Conservation (phyloP, 2,888 invertebrate genomes). For the Sinohyriopsis cumingii region DNA sequence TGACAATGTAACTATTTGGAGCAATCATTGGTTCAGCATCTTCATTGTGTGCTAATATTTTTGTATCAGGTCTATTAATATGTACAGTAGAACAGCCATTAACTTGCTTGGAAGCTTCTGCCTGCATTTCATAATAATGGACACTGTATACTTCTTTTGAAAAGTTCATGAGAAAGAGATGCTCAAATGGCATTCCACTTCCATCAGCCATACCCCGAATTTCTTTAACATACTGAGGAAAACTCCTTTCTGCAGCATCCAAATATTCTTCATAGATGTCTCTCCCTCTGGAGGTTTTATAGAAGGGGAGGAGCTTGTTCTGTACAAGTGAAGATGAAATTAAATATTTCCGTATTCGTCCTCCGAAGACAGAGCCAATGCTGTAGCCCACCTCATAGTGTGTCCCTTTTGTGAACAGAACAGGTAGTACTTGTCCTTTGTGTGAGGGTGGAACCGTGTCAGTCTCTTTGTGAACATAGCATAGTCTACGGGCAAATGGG, state of each 20-base stretch:
- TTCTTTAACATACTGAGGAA: slow-evolving; percentile 45
- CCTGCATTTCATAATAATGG: slow-evolving; percentile 3
- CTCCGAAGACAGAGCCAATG: slow-evolving; percentile 36
- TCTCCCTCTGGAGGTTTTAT: slow-evolving; percentile 23
- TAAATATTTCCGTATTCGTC: slow-evolving; percentile 17
- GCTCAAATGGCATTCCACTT: slow-evolving; percentile 36
- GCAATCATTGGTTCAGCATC: slow-evolving; percentile 40
- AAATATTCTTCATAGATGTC: slow-evolving; percentile 30
- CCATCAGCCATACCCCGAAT: slow-evolving; percentile 50
- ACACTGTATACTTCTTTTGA: slow-evolving; percentile 35
- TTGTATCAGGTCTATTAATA: slow-evolving; percentile 25
- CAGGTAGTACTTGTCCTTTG: slow-evolving; percentile 6
- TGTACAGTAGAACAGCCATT: slow-evolving; percentile 45
- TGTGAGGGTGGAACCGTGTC: no score
- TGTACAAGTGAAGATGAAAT: slow-evolving; percentile 12
- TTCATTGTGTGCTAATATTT: slow-evolving; percentile 38
- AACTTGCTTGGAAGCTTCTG: slow-evolving; percentile 7
- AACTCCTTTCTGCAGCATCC: slow-evolving; percentile 23
- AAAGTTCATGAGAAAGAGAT: slow-evolving; percentile 38
- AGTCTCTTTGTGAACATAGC: no score
- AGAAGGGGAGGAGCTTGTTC: slow-evolving; percentile 18
- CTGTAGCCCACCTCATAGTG: slow-evolving; percentile 41
- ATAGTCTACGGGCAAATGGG: no score
- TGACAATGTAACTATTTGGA: slow-evolving; percentile 32
- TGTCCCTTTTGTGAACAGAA: slow-evolving; percentile 13